phyloP scores from a whole-genome alignment of 2,797 vertebrate species.

The Microctenopoma lineatum region DNA sequence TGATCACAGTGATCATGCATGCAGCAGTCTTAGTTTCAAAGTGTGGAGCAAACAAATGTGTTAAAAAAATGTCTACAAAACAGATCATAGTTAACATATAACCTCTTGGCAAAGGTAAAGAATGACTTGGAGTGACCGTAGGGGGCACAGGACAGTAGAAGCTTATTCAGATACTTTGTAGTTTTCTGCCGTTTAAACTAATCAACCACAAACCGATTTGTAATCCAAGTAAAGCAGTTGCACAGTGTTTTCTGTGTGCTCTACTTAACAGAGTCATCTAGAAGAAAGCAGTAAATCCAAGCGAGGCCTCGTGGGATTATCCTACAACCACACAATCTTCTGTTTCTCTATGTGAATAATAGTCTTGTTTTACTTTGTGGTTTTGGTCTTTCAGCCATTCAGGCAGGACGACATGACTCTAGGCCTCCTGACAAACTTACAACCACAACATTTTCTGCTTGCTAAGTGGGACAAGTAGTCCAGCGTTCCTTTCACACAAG shows the following conservation, averaged over 20 bases:
- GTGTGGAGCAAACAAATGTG: conserved; percentile 4
- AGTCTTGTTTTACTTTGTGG: conserved; percentile 1
- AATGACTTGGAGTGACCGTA: conserved; percentile 3
- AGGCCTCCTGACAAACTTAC: too few species aligned
- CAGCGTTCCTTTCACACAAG: too few species aligned
- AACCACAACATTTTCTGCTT: too few species aligned
- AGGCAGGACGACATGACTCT: neutral
- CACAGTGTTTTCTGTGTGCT: conserved; percentile 8
- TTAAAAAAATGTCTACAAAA: conserved; percentile 1
- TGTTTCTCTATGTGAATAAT: neutral
- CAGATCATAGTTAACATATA: conserved; percentile 22
- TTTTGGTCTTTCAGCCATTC: neutral
- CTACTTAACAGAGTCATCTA: conserved; percentile 13
- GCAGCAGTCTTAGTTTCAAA: neutral
- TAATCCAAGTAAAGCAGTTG: conserved; percentile 33
- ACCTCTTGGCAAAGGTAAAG: conserved; percentile 1
- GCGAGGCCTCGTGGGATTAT: conserved; percentile 12
- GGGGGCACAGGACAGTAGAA: neutral
- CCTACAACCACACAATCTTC: neutral
- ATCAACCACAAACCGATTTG: conserved; percentile 25
- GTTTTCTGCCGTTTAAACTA: conserved; percentile 36
- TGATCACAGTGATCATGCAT: conserved; percentile 27
- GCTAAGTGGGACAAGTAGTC: too few species aligned
- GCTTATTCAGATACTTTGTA: conserved; percentile 36
- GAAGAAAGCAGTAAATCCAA: conserved; percentile 35